Percentiles rank a stretch among this genome's conserved stretches.
These are phyloP conservation scores for Echinops telfairi DNA, from an alignment of 2,113 vertebrate species.

Conservation along the genomic window DNA sequence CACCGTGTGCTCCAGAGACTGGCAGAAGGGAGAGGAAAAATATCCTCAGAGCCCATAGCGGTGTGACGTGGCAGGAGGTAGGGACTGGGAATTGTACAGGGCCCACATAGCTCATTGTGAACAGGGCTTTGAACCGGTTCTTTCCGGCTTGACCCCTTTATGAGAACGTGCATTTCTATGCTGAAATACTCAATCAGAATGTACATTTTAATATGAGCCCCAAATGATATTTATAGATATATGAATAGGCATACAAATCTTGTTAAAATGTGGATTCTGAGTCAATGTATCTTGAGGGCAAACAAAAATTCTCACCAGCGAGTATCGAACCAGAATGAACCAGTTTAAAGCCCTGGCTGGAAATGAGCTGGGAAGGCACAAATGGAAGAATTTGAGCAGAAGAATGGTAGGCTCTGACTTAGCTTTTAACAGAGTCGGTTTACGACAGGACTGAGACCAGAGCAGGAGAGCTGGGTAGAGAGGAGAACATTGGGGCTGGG, in stretches of 20 bases:
- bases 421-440: neutral
- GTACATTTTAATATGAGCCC: no score
- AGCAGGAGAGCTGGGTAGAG: neutral
- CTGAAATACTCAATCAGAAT: no score
- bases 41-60: neutral
- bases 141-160: no score
- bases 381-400: neutral
- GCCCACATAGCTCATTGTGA: neutral
- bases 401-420: neutral
- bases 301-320: no score
- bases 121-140: neutral
- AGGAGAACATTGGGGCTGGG: neutral
- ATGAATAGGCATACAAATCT: no score
- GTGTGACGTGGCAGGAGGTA: no score
- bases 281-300: no score
- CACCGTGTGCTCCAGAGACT: neutral
- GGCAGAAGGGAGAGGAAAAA: neutral
- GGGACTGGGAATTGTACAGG: fast-evolving
- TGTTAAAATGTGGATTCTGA: neutral
- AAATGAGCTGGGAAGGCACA: neutral
- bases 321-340: no score
- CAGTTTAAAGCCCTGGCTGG: neutral
- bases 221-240: no score
- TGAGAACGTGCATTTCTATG: no score
- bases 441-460: neutral